Evolutionary conservation across 2,797 vertebrate species (phyloP), one percentile per base, ranked within the genome.

Genomic region (Myotis vivesi): DNA sequence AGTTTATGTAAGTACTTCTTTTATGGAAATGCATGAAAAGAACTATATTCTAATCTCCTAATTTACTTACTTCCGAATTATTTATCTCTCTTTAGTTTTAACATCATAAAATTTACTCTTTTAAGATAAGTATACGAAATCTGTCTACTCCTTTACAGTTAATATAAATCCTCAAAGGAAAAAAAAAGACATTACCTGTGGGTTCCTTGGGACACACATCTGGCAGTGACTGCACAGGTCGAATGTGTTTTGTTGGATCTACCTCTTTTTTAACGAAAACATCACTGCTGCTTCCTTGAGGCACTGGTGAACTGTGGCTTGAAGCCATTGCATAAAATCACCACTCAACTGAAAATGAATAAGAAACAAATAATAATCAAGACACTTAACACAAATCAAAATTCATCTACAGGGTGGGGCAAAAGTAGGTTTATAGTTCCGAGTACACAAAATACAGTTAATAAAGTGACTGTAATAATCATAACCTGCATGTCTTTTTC

Each of bases 201-300:
- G 99, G 99, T 91, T 99, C 99, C 98, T 99, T 99, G 93, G 99
- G 99, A 97, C 99, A 99, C 89, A 99, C 99, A 80, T 99, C 99
- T 3, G 99, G 99, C 95, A 99, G 98, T 12, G 99, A 99, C 97
- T 99, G 98, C 46, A 98, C 91, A 6, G 98, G 94, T 94, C 98
- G 98, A 96, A 98, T 98, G 91, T 97, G 98, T 91, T 98, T 98
- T 0, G 98, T 93, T 33, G 98, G 7, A 1, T 99, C 99, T 97
- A 97, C 97, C 96, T 99, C 99, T 98, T 99, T 99, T 97, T 97
- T 99, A 97, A 98, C 99, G 97, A 99, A 98, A 97, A 98, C 98
- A 97, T 99, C 99, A 66, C 98, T 98, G 98, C 98, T 98, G 92
- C 98, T 97, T 69, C 98, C 97, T 97, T 98, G 99, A 99, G 99